A percentile compares a stretch with the other conserved stretches of the same genome.
phyloP scores from a whole-genome alignment of 2,113 vertebrate genomes.

The Rhizomys pruinosus region DNA sequence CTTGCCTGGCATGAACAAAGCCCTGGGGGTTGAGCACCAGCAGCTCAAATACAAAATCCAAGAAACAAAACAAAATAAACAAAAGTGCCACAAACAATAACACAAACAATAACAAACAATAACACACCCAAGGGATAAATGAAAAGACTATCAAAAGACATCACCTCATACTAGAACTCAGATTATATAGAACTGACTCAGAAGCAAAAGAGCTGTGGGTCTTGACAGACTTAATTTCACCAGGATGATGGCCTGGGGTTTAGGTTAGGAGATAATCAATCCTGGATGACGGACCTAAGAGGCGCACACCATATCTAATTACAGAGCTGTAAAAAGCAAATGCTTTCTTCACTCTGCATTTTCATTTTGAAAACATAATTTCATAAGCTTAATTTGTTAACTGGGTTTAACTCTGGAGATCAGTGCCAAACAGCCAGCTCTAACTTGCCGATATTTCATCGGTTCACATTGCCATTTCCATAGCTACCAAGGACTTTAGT shows the following conservation, averaged over 20 bases:
- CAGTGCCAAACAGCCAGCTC: slow-evolving; percentile 4
- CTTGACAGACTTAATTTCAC: slow-evolving; percentile 40
- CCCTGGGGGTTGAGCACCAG: too few species aligned
- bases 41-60: background rate
- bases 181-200: background rate
- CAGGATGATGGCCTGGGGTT: slow-evolving; percentile 14
- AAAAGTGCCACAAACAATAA: background rate
- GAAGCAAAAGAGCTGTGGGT: background rate
- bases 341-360: slow-evolving; percentile 21
- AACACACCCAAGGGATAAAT: background rate
- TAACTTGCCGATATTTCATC: slow-evolving; percentile 60
- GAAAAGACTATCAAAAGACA: slow-evolving; percentile 40
- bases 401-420: slow-evolving; percentile 59
- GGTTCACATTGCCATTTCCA: slow-evolving; percentile 60
- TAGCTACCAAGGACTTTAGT: slow-evolving; percentile 48
- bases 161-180: background rate
- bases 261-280: slow-evolving; percentile 6
- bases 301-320: background rate
- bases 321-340: background rate
- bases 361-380: slow-evolving; percentile 63
- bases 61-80: background rate
- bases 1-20: background rate
- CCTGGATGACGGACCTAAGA: slow-evolving; percentile 7
- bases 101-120: background rate
- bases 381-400: slow-evolving; percentile 49